Conservation (phyloP, 2,113 vertebrate species). For the Shinisaurus crocodilurus region DNA sequence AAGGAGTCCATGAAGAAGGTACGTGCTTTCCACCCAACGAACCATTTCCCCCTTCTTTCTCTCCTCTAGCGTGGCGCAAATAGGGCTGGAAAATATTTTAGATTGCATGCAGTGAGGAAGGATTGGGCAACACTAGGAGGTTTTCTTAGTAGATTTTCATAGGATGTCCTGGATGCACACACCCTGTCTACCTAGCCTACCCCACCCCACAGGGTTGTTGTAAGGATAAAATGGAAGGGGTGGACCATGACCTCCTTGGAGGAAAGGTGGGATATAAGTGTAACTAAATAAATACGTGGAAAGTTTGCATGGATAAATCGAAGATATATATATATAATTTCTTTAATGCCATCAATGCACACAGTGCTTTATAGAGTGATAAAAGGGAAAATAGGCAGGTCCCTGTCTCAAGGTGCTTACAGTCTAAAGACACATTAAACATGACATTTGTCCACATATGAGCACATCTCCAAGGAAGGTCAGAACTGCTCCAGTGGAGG, state of each 20-base stretch:
- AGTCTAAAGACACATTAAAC: not conserved
- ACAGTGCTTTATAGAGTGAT: not conserved
- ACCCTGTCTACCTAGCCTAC: not conserved
- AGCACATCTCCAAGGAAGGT: not conserved
- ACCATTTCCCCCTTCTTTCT: slow-evolving; percentile 20
- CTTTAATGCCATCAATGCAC: not conserved
- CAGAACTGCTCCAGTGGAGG: not conserved
- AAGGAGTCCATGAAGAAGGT: slow-evolving; percentile 74
- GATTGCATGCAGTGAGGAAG: slow-evolving; percentile 2
- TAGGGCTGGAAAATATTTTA: slow-evolving; percentile 19
- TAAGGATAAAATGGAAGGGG: not conserved
- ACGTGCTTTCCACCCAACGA: slow-evolving; percentile 52
- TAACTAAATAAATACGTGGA: not conserved
- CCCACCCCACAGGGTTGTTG: not conserved
- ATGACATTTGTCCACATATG: not conserved
- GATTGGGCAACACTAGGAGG: not conserved
- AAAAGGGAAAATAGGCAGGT: not conserved
- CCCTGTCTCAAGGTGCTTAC: no score
- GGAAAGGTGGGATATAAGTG: not conserved
- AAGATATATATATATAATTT: not conserved
- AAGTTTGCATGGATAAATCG: not conserved
- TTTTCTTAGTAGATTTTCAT: slow-evolving; percentile 27
- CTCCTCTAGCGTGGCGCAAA: slow-evolving; percentile 55
- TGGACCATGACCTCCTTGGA: not conserved
- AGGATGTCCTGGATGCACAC: not conserved